Conservation (phyloP, 2,113 vertebrate species). For the Excalfactoria chinensis region DNA sequence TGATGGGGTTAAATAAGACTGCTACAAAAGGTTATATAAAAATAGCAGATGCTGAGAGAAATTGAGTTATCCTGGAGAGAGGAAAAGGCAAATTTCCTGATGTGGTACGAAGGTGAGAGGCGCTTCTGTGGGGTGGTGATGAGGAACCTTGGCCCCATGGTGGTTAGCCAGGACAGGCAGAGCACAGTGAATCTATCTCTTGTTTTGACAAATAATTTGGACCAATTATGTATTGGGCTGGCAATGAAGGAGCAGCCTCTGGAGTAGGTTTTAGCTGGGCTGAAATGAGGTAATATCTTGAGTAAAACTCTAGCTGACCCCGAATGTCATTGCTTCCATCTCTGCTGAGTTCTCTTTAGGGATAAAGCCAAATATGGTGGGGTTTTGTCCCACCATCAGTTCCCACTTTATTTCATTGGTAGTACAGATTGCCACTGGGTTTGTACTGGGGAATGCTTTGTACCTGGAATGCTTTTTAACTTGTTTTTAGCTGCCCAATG, state of each 20-base stretch:
- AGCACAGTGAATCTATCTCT: not conserved
- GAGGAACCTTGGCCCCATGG: not conserved
- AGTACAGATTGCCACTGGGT: not conserved
- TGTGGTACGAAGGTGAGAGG: rapidly evolving
- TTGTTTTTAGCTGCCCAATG: not conserved
- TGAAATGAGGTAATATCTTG: not conserved
- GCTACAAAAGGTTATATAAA: not conserved
- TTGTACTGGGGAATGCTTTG: not conserved
- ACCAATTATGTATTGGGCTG: not conserved
- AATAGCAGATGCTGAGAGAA: not conserved
- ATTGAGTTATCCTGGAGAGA: not conserved
- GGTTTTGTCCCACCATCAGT: not conserved
- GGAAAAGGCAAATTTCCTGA: not conserved
- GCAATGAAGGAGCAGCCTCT: not conserved
- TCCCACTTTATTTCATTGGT: not conserved
- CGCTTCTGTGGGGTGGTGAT: rapidly evolving
- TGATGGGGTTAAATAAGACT: not conserved
- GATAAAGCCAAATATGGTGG: not conserved
- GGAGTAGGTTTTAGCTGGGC: not conserved
- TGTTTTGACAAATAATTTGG: not conserved
- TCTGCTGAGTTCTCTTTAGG: not conserved
- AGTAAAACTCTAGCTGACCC: not conserved
- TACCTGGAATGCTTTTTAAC: too few species aligned
- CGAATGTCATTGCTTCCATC: not conserved
- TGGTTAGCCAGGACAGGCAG: not conserved